These are phyloP conservation scores for Solenopsis fugax DNA, from an alignment of 1,140 invertebrate genomes.

Conservation along the genomic window DNA sequence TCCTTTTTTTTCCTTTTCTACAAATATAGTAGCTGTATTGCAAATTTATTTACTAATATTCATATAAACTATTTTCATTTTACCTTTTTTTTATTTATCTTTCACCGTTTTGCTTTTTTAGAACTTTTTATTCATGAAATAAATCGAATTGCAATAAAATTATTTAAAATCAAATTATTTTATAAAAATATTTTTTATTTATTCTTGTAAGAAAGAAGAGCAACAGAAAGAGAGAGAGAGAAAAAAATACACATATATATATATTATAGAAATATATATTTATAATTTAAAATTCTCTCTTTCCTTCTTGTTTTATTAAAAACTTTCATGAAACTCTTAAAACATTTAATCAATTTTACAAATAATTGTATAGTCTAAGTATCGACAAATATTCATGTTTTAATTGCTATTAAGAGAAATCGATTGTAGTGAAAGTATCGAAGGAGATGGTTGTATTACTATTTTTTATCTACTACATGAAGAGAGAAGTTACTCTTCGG, in stretches of 20 bases:
- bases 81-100: not conserved
- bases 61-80: not conserved
- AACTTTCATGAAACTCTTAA: not conserved
- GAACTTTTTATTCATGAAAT: not conserved
- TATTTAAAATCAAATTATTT: not conserved
- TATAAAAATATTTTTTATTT: not conserved
- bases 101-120: not conserved
- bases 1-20: not conserved
- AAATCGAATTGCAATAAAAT: not conserved
- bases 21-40: not conserved
- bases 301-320: not conserved
- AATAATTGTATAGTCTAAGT: not conserved
- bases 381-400: not conserved
- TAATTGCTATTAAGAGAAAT: conserved; percentile 6
- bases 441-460: not conserved
- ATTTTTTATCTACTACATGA: conserved; percentile 8
- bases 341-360: not conserved
- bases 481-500: not conserved
- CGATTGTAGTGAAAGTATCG: conserved; percentile 37
- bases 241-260: not conserved
- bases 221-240: not conserved
- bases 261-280: not conserved
- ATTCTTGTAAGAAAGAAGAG: not conserved
- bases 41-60: not conserved
- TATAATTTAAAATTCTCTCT: not conserved